Base-by-base conservation (phyloP, 2,113 vertebrate species). In the Delphinapterus leucas region DNA sequence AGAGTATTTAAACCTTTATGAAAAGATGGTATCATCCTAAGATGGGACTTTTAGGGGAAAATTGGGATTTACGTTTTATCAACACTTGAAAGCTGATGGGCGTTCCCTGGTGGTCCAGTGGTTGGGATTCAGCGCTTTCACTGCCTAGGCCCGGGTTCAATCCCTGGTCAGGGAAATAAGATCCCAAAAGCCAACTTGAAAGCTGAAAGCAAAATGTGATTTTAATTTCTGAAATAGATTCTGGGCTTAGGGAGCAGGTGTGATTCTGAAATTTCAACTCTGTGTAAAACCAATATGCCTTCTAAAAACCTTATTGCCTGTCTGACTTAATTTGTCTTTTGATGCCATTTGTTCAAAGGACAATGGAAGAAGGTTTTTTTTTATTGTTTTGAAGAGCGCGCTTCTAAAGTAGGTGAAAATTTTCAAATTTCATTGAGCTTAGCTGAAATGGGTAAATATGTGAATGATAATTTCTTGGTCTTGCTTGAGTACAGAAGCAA, bases 141-240 rank as follows among this genome's bases (percentile, higher is more conserved):
- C 74, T 77, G 26, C 44, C 49, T 2, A 77, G 47, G 74, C 44
- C 44, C 17, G 20, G 74, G 9, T 77, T 77, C 74, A 77, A 6
- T 20, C 28, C 17, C 28, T 77, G 74, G 74, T 49, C 44, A 11
- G 28, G 28, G 28, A 49, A 33, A 28, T 33, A 49, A 77, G 74
- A 77, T 49, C 28, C 44, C 49, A 17, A 44, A 77, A 49, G 44
- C 74, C 44, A 49, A 14, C 31, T 82, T 3, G 68, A 60, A 65
- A 84, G 49, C n/a, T 4, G 2, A 55, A 96, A 90, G 53, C 8
- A 80, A 76, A 93, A 91, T 70, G 11, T 53, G 1, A 60, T 41
- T 85, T 73, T 76, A 44, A 53, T 65, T 95, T 97, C 74, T 96
- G 79, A 81, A 92, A 79, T 83, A 82, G 61, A 93, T 5, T 88